A percentile compares a stretch with the other conserved stretches of the same genome.
phyloP scores from a whole-genome alignment of 2,113 vertebrate genomes.

The Daboia siamensis region DNA sequence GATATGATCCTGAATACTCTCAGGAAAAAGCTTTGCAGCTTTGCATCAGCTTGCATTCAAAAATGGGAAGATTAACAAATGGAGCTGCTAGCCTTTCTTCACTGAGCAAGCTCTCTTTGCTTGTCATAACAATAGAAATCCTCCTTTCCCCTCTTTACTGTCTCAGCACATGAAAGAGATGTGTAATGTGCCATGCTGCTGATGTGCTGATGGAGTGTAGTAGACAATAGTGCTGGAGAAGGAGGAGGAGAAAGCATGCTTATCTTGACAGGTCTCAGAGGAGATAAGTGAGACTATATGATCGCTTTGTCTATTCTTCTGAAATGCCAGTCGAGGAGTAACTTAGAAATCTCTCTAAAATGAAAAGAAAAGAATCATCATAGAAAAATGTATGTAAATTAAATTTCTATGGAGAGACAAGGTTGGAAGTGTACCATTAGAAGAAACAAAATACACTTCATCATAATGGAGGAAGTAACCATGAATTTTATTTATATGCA shows the following conservation, averaged over 20 bases:
- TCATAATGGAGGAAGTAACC: not conserved
- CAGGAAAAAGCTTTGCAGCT: conserved; percentile 31
- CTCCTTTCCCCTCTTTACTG: conserved; percentile 37
- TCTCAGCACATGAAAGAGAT: conserved; percentile 14
- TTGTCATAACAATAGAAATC: not conserved
- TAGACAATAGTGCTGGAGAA: conserved; percentile 16
- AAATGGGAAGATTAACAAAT: not conserved
- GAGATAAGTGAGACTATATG: not conserved
- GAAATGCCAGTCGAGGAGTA: not conserved
- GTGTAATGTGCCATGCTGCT: conserved; percentile 37
- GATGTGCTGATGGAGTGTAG: conserved; percentile 37
- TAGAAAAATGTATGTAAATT: not conserved
- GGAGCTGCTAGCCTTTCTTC: not conserved
- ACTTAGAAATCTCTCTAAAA: not conserved
- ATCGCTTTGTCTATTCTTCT: conserved; percentile 33
- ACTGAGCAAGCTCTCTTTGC: not conserved
- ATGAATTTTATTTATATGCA: not conserved
- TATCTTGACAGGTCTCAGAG: not conserved
- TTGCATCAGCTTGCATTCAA: conserved; percentile 8
- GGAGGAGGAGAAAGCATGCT: not conserved
- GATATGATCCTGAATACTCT: conserved; percentile 28
- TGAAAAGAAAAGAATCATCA: not conserved
- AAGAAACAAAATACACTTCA: not conserved
- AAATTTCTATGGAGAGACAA: not conserved
- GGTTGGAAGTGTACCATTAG: not conserved